Conservation (phyloP, 1,140 invertebrate genomes). For the Brachionus rotundiformis region DNA sequence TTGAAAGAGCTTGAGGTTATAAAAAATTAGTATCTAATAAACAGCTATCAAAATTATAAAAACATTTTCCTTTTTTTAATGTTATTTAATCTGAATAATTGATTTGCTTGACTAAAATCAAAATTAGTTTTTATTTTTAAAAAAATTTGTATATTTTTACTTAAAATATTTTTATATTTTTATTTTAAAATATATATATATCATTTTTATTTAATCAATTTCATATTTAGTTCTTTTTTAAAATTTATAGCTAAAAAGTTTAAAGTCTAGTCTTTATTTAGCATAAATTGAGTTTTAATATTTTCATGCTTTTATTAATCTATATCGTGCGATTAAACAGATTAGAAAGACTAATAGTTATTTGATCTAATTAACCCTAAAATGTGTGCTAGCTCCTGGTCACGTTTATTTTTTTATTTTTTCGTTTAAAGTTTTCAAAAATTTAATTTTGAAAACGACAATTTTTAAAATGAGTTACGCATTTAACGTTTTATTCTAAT, state of each 20-base stretch:
- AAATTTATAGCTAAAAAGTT: background rate
- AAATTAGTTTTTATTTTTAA: too few species aligned
- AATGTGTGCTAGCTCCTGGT: background rate
- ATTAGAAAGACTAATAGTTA: background rate
- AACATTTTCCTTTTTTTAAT: background rate
- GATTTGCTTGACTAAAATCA: too few species aligned
- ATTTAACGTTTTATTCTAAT: too few species aligned
- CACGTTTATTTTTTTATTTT: background rate
- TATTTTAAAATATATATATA: too few species aligned
- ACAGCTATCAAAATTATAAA: background rate
- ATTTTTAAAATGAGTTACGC: too few species aligned
- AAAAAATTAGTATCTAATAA: background rate
- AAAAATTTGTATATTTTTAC: too few species aligned
- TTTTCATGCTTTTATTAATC: background rate
- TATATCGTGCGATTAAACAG: background rate
- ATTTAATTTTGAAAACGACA: too few species aligned
- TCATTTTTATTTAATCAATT: background rate
- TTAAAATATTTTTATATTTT: too few species aligned
- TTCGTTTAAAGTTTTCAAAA: too few species aligned
- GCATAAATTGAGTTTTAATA: background rate
- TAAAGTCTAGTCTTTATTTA: background rate
- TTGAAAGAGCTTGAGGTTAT: background rate
- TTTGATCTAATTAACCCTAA: background rate
- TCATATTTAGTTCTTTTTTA: background rate
- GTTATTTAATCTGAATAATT: too few species aligned